phyloP scores from a whole-genome alignment of 2,797 vertebrate species.

The Geotria australis region DNA sequence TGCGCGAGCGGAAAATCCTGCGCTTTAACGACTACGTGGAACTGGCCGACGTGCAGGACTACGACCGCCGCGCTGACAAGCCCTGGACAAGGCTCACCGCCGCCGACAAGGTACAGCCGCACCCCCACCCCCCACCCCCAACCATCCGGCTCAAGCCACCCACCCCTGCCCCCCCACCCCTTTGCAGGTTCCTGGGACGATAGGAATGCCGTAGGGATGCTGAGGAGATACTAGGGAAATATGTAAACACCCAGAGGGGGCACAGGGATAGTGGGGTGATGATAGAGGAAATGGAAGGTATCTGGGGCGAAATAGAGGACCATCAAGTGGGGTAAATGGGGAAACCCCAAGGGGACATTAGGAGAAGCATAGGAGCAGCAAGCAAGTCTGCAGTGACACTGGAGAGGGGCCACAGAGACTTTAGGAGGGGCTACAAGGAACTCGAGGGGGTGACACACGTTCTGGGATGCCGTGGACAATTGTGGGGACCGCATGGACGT shows the following conservation, averaged over 20 bases:
- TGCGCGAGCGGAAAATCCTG: slow-evolving; percentile 75
- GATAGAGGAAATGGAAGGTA: too few relatives aligned
- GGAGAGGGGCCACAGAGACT: too few relatives aligned
- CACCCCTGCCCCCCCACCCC: not conserved
- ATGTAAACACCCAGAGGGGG: not conserved
- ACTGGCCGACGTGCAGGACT: slow-evolving; percentile 76
- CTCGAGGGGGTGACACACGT: too few relatives aligned
- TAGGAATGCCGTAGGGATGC: not conserved
- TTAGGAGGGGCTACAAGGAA: too few relatives aligned
- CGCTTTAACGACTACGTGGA: slow-evolving; percentile 94
- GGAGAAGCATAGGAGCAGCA: too few relatives aligned
- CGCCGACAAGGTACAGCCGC: slow-evolving; percentile 48
- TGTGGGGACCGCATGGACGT: too few relatives aligned
- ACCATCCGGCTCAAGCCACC: not conserved
- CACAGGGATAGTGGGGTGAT: not conserved
- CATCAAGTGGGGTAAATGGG: too few relatives aligned
- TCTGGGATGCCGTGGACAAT: too few relatives aligned
- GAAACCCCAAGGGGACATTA: too few relatives aligned
- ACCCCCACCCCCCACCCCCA: too few relatives aligned
- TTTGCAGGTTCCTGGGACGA: not conserved
- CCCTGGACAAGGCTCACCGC: slow-evolving; percentile 90
- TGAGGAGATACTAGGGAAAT: not conserved
- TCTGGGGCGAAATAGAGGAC: too few relatives aligned
- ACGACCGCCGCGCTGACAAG: slow-evolving; percentile 76
- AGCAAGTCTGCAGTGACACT: too few relatives aligned